Evolutionary conservation across 2,797 vertebrate genomes (phyloP), one percentile per base, ranked within the genome.

Genomic region (Triplophysa bombifrons): DNA sequence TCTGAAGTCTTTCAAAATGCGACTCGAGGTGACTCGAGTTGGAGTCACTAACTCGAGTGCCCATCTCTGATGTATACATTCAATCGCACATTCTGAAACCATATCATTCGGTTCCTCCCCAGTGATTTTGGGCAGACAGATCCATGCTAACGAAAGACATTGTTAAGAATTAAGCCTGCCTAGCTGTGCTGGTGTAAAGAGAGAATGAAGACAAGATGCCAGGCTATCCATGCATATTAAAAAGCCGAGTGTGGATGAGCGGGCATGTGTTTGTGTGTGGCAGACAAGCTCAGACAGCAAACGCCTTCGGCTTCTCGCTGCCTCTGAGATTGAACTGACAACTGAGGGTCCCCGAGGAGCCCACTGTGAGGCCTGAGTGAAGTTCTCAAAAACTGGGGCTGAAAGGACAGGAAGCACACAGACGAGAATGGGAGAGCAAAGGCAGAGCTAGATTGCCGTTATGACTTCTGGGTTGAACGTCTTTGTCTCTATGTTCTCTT

Each of bases 321-420:
- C 27, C 74, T 84, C 81, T 72, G 74, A 81, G 72, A 86, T 87
- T 80, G 75, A 68, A 38, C 83, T 85, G 89, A 88, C 88, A 89
- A 85, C 80, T 81, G 66, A 74, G 75, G 84, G 66, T 87, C 86
- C 81, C 63, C 25, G 81, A 81, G 86, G 76, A 72, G 77, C 25
- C 55, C 19, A 44, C 74, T 74, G 61, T 67, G 78, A 84, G 73
- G 82, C 83, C 63, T 70, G 41, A 76, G 74, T 41, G 14, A 75
- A 75, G 83, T 82, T 83, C 78, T 69, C 82, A 66, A 85, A 68
- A 82, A 81, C 72, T 10, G 66, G 72, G 79, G 69, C 55, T 74
- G 56, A 82, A 78, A 76, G 68, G 84, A 83, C 56, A 34, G 71
- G 81, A 83, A 65, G 74, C 80, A 82, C 60, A 72, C 80, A 88